Evolutionary conservation across 2,113 vertebrate species (phyloP).

Genomic region (Ceyx cyanopectus): DNA sequence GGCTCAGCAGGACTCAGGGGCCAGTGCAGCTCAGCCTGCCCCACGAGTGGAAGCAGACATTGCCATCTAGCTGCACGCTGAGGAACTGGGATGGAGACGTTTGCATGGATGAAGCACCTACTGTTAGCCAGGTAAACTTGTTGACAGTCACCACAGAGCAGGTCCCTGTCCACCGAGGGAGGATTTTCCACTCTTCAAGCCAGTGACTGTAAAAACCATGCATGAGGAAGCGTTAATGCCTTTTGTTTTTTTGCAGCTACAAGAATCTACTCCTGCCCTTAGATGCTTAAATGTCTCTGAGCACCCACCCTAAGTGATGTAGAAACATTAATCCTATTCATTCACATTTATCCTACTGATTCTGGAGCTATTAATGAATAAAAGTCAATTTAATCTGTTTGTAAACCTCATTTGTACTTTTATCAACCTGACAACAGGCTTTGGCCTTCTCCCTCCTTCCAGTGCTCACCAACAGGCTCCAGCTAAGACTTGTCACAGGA

Average conservation of each 20-base stretch:
- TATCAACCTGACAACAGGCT: neutral
- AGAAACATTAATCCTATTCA: neutral
- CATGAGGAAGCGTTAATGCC: neutral
- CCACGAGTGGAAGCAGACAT: neutral
- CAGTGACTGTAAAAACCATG: neutral
- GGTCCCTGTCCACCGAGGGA: neutral
- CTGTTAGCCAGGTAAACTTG: neutral
- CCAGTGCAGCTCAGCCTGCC: neutral
- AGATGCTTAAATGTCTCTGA: neutral
- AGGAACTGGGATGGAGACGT: neutral
- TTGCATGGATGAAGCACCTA: neutral
- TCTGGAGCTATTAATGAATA: neutral
- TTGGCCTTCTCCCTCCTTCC: neutral
- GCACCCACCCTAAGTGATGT: neutral
- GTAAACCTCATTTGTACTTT: neutral
- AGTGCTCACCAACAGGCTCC: neutral
- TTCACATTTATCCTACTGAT: neutral
- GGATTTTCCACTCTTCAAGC: neutral
- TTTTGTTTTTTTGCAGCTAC: neutral
- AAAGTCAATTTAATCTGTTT: neutral
- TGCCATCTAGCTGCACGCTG: conserved; percentile 23
- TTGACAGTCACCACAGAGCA: neutral
- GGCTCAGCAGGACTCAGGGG: neutral
- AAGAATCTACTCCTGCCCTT: neutral
- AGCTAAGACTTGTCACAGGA: neutral